Percentiles rank a stretch among this genome's conserved stretches.
Conservation (phyloP, 2,888 invertebrate species). For the Rhabditoides inermis region DNA sequence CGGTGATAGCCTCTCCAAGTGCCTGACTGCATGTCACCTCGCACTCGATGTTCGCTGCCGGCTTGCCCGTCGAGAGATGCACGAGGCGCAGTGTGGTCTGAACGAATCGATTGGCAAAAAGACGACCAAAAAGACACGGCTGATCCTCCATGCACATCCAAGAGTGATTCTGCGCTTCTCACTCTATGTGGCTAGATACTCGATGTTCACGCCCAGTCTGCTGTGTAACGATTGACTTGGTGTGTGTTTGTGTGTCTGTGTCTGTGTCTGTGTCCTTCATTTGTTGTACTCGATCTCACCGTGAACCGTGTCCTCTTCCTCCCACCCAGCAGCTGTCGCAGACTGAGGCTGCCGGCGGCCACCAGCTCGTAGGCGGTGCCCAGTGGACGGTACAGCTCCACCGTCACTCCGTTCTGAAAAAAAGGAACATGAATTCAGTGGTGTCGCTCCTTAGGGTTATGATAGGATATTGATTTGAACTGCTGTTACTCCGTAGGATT, state of each 20-base stretch:
- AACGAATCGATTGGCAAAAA: neutral
- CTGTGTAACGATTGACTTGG: too few species aligned
- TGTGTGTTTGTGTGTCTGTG: too few species aligned
- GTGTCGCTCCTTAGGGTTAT: too few species aligned
- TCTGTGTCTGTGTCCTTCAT: too few species aligned
- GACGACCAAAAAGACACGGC: neutral
- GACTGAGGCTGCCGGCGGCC: slow-evolving; percentile 29
- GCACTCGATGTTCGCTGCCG: slow-evolving; percentile 10
- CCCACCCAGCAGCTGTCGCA: slow-evolving; percentile 27
- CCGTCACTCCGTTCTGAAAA: slow-evolving; percentile 40
- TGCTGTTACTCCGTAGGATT: too few species aligned
- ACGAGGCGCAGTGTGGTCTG: neutral
- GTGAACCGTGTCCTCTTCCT: too few species aligned
- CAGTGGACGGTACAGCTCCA: slow-evolving; percentile 44
- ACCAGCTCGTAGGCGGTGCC: slow-evolving; percentile 25
- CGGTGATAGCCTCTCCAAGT: slow-evolving; percentile 9
- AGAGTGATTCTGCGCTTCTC: too few species aligned
- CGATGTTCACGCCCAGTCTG: too few species aligned
- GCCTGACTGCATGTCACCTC: slow-evolving; percentile 9
- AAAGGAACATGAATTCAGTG: neutral
- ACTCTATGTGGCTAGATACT: too few species aligned
- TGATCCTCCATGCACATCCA: too few species aligned
- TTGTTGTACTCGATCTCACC: too few species aligned
- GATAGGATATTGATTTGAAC: too few species aligned
- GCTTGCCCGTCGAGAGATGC: slow-evolving; percentile 7